Evolutionary conservation across 2,888 invertebrate genomes (phyloP), one percentile per base, ranked within the genome.

Genomic region (Oeneis ivallda): DNA sequence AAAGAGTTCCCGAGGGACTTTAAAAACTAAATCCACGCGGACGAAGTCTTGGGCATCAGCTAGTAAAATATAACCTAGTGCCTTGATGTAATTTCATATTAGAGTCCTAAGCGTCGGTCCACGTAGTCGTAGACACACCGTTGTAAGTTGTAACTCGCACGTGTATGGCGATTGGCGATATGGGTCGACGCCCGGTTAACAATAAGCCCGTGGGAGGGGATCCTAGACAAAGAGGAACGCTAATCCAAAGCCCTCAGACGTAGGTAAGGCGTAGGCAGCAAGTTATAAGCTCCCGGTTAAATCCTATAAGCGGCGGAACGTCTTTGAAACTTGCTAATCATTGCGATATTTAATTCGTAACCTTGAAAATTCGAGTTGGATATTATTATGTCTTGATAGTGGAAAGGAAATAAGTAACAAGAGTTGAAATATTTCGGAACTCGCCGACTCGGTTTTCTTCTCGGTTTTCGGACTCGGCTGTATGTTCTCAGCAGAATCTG

Each of bases 171-270:
- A 84, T 76, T 83, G 84, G 83, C 83, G 84, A 84, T 76, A 66
- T 75, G 72, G 86, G 85, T 86, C 86, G 74, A 72, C 75, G 88
- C 82, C 86, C 89, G 77, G 69, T 68, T 74, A 72, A 82, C 86
- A 84, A 84, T 82, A 80, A 78, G 76, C 17, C 11, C 6, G 45
- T 58, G 47, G 76, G 71, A 78, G 71, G 70, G 74, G 72, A 5
- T 71, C 71, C 75, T 79, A 81, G 81, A 83, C 83, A 84, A 81
- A 80, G 79, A 71, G 67, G 66, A 73, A 68, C 68, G 68, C 67
- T 66, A 70, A 72, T 73, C 70, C 70, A 65, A 67, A 68, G 66
- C 57, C 43, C 32, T 32, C 43, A 32, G 13, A 58, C 45, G 15
- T 15, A 53, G n/a, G 43, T 34, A 19, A 37, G 9, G 37, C 37